Percentiles rank a stretch among this genome's conserved stretches.
Evolutionary conservation across 2,797 vertebrate species (phyloP).

Genomic region (Acanthurus lineatus): DNA sequence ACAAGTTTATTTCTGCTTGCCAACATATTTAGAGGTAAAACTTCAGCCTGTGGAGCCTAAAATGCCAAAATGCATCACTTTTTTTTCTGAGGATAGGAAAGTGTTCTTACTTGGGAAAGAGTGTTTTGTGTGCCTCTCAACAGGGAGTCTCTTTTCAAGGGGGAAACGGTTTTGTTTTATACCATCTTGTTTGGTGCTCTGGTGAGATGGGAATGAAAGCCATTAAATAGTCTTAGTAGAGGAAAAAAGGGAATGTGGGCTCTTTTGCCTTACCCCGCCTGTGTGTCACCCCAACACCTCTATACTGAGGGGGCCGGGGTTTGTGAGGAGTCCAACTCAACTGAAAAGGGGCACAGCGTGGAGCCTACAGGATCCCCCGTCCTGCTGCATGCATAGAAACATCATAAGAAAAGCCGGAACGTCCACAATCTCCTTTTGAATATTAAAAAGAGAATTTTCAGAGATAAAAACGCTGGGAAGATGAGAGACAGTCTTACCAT

Average conservation of each 20-base stretch:
- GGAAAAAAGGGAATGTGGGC: slow-evolving; percentile 69
- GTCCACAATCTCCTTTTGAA: slow-evolving; percentile 81
- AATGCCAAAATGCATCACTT: slow-evolving; percentile 43
- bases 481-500: slow-evolving; percentile 72
- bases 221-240: slow-evolving; percentile 86
- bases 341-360: slow-evolving; percentile 85
- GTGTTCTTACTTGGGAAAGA: slow-evolving; percentile 28
- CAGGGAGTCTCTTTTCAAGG: slow-evolving; percentile 69
- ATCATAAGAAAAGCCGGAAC: slow-evolving; percentile 77
- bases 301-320: slow-evolving; percentile 76
- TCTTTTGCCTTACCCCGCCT: slow-evolving; percentile 64
- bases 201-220: slow-evolving; percentile 81
- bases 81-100: slow-evolving; percentile 43
- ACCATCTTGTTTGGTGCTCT: slow-evolving; percentile 75
- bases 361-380: slow-evolving; percentile 70
- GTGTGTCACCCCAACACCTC: slow-evolving; percentile 81
- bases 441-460: slow-evolving; percentile 77
- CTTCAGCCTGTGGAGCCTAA: slow-evolving; percentile 23
- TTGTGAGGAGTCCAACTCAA: slow-evolving; percentile 77
- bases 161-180: slow-evolving; percentile 81
- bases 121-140: slow-evolving; percentile 60
- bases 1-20: slow-evolving; percentile 38
- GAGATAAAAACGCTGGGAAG: slow-evolving; percentile 58
- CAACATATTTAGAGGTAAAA: slow-evolving; percentile 39
- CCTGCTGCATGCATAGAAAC: slow-evolving; percentile 69